Conservation (phyloP, 92 coral and sea anemone species). For the Porites divaricata region DNA sequence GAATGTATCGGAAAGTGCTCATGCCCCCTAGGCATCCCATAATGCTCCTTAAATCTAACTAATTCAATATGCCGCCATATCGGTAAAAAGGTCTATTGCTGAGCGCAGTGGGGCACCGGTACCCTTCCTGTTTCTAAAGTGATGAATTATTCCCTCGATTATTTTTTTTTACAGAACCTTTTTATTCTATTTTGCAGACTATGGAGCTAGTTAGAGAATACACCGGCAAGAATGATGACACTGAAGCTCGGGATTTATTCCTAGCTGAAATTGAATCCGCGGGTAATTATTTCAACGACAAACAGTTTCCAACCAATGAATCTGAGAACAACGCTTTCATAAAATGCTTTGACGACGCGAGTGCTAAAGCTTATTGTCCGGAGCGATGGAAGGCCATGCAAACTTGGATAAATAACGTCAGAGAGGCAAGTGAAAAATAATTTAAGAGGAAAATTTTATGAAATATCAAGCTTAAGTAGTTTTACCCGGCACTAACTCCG, state of each 20-base stretch:
- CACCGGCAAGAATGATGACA: slow-evolving; percentile 62
- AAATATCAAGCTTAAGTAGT: too few species aligned
- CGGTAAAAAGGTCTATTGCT: too few species aligned
- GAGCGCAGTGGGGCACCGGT: too few species aligned
- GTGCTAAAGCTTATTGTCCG: slow-evolving; percentile 78
- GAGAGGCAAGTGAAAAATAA: slow-evolving; percentile 36
- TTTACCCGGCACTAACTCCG: too few species aligned
- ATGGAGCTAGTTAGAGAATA: slow-evolving; percentile 67
- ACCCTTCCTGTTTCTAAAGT: too few species aligned
- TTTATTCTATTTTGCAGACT: slow-evolving; percentile 41
- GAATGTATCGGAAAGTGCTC: too few species aligned
- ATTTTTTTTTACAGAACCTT: neutral
- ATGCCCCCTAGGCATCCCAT: too few species aligned
- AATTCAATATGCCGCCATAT: too few species aligned
- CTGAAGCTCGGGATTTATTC: slow-evolving; percentile 62
- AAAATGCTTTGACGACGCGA: slow-evolving; percentile 45
- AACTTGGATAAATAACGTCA: slow-evolving; percentile 65
- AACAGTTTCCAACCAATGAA: slow-evolving; percentile 66
- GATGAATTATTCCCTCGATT: neutral
- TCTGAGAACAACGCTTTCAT: slow-evolving; percentile 57
- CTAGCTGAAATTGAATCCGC: slow-evolving; percentile 21
- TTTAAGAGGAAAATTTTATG: neutral
- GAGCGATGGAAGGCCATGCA: slow-evolving; percentile 84
- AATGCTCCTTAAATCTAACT: too few species aligned
- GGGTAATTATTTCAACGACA: slow-evolving; percentile 54